Evolutionary conservation across 1,140 invertebrate genomes (phyloP), one percentile per base, ranked within the genome.

Genomic region (Drosophila neocordata): DNA sequence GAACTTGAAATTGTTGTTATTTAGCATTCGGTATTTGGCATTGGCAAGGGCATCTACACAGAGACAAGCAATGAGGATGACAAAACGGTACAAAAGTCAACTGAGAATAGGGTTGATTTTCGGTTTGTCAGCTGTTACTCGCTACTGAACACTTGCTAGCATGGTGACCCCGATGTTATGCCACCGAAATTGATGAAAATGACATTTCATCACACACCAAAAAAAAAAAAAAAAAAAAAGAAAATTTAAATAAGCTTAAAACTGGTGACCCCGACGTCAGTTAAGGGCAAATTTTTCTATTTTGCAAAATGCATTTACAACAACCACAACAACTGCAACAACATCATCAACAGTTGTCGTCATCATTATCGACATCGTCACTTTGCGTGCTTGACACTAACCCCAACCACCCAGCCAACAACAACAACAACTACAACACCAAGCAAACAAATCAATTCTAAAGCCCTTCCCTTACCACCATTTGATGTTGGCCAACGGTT

Each of bases 1-100:
- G 87, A 89, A 89, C 87, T 89, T 89, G 87, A 89, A 89, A 89
- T 77, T 79, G 69, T 82, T 87, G 41, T 48, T 48, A 89, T 84
- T 73, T 73, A 71, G 71, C 71, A 74, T 74, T 74, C 55, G 62
- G 48, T 67, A 75, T 75, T 75, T 87, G 81, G 78, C 81, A 84
- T 89, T 89, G 78, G 76, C 87, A 89, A 89, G 81, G 87, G 87
- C 87, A 87, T 81, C 87, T 89, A 31, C 27, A 31, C 24, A 34
- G 52, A 31, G 22, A 0, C 22, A 24, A 24, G 22, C 22, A 11
- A 53, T n/a, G 24, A 55, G 15, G 15, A 34, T 13, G 15, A 34
- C 22, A 55, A 55, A 55, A 55, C 20, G 52, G 27, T 15, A 34
- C 6, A 15, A 18, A 27, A 34, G 53, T 48, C 41, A 48, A 44